A percentile compares a stretch with the other conserved stretches of the same genome.
phyloP scores from a whole-genome alignment of 1,140 invertebrate species.

The Procambarus virginalis region DNA sequence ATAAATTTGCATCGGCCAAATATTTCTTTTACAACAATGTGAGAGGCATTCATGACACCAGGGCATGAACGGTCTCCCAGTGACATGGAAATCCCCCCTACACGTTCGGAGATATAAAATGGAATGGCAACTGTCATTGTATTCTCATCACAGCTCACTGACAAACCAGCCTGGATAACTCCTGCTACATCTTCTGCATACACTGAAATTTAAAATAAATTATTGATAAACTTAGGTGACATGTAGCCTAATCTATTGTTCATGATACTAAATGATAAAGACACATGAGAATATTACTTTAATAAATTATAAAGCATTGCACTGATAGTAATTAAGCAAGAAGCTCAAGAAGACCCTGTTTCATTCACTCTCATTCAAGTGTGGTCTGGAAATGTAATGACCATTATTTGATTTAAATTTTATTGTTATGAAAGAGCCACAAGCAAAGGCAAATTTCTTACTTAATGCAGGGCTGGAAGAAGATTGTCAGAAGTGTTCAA shows the following conservation, averaged over 20 bases:
- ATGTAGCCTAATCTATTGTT: not conserved
- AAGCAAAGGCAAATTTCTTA: no score
- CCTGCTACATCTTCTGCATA: conserved; percentile 42
- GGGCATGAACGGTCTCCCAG: conserved; percentile 30
- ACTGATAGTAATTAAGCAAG: no score
- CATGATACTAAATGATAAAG: not conserved
- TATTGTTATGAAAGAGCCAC: no score
- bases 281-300: not conserved
- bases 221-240: not conserved
- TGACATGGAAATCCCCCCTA: conserved; percentile 27
- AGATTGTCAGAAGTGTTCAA: no score
- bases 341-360: no score
- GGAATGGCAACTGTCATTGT: conserved; percentile 47
- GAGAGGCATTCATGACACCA: conserved; percentile 29
- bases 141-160: conserved; percentile 24
- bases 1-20: conserved; percentile 24
- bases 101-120: not conserved
- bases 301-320: not conserved
- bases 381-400: no score
- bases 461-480: no score
- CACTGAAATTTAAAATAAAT: conserved; percentile 18
- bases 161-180: conserved; percentile 21
- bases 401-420: no score
- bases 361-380: no score
- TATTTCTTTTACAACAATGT: conserved; percentile 21